Conservation (phyloP, 2,797 vertebrate species). For the Sebastiscus albofasciatus region DNA sequence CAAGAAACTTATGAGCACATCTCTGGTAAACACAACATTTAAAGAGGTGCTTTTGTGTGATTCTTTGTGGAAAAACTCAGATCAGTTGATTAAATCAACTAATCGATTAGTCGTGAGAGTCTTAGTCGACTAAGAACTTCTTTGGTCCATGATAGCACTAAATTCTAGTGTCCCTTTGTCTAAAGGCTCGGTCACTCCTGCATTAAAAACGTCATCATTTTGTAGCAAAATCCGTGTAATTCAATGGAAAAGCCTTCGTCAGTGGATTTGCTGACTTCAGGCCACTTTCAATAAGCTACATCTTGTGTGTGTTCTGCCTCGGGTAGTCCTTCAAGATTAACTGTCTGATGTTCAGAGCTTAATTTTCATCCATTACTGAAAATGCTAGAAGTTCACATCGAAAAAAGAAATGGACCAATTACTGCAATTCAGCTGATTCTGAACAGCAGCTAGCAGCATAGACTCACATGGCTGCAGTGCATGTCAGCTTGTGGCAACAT, state of each 20-base stretch:
- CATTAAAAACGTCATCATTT: background rate
- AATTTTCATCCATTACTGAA: constrained; percentile 3
- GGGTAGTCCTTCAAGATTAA: background rate
- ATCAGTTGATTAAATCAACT: no score
- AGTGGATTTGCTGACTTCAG: background rate
- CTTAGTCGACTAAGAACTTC: no score
- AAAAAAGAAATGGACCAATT: background rate
- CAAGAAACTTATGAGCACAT: no score
- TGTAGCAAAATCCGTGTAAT: fast-evolving
- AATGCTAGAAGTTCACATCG: background rate
- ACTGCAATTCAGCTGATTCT: background rate
- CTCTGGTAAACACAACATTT: no score
- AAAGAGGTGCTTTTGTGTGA: no score
- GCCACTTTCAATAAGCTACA: background rate
- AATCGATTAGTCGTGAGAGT: no score
- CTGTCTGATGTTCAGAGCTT: background rate
- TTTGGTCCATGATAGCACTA: fast-evolving
- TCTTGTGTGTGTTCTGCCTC: background rate
- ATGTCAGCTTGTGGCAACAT: background rate
- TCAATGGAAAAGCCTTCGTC: background rate
- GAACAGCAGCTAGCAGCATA: background rate
- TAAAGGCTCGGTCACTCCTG: no score
- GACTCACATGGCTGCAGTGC: background rate
- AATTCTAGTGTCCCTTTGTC: no score
- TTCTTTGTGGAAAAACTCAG: no score